Evolutionary conservation across 2,888 invertebrate species (phyloP).

Genomic region (Pammene fasciana): DNA sequence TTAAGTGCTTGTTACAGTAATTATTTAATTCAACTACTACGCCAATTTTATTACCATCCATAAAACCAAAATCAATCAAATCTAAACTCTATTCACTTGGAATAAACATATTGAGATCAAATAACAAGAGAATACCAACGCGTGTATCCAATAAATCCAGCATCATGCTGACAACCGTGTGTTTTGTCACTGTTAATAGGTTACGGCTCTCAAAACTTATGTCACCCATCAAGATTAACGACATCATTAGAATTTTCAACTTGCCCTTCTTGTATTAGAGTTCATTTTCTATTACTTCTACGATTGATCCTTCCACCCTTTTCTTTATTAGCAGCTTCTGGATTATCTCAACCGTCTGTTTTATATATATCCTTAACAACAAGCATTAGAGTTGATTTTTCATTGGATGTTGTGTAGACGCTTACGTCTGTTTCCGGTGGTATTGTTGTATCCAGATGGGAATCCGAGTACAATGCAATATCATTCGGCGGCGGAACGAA

Average conservation of each 20-base stretch:
- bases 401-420: background rate
- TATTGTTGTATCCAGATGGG: conserved; percentile 53
- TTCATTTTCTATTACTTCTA: background rate
- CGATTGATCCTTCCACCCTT: conserved; percentile 32
- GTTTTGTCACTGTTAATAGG: conserved; percentile 76
- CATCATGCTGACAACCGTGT: conserved; percentile 75
- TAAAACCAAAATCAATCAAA: conserved; percentile 41
- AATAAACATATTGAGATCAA: conserved; percentile 41
- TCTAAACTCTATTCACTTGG: conserved; percentile 40
- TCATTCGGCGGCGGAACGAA: conserved; percentile 70
- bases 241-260: conserved; percentile 33
- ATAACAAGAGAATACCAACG: conserved; percentile 20
- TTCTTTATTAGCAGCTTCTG: conserved; percentile 20
- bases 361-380: background rate
- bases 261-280: background rate
- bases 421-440: conserved; percentile 42
- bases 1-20: conserved; percentile 65
- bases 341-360: conserved; percentile 21
- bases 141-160: conserved; percentile 64
- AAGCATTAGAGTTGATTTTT: conserved; percentile 46
- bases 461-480: conserved; percentile 68
- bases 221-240: conserved; percentile 51
- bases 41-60: conserved; percentile 25
- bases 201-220: conserved; percentile 69
- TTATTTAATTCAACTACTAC: conserved; percentile 61